Evolutionary conservation across 1,140 invertebrate genomes (phyloP).

Genomic region (Hylyphantes graminicola): DNA sequence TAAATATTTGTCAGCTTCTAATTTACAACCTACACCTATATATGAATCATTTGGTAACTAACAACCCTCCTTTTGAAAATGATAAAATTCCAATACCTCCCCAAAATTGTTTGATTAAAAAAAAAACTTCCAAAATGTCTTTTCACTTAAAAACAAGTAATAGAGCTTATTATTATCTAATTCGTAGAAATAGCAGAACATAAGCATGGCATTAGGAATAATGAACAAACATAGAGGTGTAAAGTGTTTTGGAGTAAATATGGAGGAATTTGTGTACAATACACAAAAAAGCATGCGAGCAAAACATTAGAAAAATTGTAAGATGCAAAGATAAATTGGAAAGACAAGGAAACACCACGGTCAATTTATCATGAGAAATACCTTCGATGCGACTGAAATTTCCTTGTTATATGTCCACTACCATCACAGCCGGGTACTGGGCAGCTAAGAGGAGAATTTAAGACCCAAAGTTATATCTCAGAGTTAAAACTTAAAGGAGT

Average conservation of each 20-base stretch:
- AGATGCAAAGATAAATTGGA: conserved; percentile 50
- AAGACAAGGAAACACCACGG: conserved; percentile 53
- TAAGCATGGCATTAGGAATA: background rate
- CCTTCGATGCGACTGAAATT: conserved; percentile 69
- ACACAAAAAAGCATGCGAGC: conserved; percentile 51
- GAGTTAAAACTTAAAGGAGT: no score
- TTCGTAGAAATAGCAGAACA: background rate
- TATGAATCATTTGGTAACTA: no score
- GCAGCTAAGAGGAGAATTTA: conserved; percentile 63
- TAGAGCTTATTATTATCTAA: no score
- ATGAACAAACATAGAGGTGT: conserved; percentile 13
- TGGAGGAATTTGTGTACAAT: conserved; percentile 13
- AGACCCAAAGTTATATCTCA: no score
- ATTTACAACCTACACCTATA: no score
- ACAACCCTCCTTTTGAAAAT: no score
- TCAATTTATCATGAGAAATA: conserved; percentile 53
- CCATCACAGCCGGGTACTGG: conserved; percentile 70
- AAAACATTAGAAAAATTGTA: conserved; percentile 56
- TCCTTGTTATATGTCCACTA: conserved; percentile 70
- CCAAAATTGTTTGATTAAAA: no score
- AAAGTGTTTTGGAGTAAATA: conserved; percentile 26
- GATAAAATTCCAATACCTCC: no score
- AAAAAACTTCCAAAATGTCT: no score
- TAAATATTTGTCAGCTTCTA: no score
- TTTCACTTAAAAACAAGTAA: no score